These are phyloP conservation scores for Matsumyia berberina DNA, from an alignment of 2,888 invertebrate genomes.

Conservation along the genomic window DNA sequence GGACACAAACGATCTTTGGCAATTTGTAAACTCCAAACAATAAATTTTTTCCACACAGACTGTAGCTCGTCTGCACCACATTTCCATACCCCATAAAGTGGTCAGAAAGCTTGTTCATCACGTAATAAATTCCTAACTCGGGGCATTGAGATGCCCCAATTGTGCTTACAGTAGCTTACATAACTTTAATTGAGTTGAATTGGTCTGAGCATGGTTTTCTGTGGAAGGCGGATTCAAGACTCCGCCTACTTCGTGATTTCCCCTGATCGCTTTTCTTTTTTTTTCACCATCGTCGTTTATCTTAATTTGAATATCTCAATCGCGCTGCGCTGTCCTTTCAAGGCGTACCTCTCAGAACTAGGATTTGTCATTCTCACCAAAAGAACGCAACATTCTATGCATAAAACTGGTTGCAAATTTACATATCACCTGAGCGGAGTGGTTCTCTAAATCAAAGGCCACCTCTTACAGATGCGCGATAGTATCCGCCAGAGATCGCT, in stretches of 20 bases:
- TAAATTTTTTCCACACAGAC: neutral
- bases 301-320: conserved; percentile 5
- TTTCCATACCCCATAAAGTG: too few relatives aligned
- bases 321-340: conserved; percentile 1
- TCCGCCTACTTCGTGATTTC: conserved; percentile 17
- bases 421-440: conserved; percentile 44
- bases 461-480: conserved; percentile 28
- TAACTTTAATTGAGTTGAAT: conserved; percentile 26
- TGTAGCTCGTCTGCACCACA: too few relatives aligned
- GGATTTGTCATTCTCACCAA: conserved; percentile 1
- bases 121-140: neutral
- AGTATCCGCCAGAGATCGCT: conserved; percentile 57
- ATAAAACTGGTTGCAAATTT: conserved; percentile 48
- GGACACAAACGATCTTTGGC: too few relatives aligned
- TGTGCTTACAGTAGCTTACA: conserved; percentile 2
- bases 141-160: neutral
- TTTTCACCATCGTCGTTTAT: neutral
- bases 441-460: conserved; percentile 47
- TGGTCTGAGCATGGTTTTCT: too few relatives aligned
- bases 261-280: conserved; percentile 6
- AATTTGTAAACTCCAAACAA: too few relatives aligned
- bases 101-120: neutral
- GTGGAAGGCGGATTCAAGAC: neutral
- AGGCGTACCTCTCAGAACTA: conserved; percentile 36
- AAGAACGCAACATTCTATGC: conserved; percentile 10